Percentiles rank a stretch among this genome's conserved stretches.
Conservation (phyloP, 2,797 vertebrate species). For the Helicolenus hilgendorfi region DNA sequence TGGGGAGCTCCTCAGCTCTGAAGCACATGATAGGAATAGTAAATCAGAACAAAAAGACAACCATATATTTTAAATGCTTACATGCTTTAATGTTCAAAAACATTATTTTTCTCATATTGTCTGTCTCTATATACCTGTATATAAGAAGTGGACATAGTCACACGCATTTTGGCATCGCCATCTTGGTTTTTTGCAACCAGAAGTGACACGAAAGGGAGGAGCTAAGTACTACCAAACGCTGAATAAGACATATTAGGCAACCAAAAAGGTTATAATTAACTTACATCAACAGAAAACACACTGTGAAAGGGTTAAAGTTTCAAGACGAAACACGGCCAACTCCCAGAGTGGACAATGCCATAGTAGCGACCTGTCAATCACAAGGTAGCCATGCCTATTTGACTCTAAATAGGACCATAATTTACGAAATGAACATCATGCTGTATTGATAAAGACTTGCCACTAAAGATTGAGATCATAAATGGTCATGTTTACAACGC, state of each 20-base stretch:
- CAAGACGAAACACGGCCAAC: too few species aligned
- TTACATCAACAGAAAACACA: too few species aligned
- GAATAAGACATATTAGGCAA: too few species aligned
- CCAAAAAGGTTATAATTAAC: too few species aligned
- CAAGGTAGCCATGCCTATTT: neutral
- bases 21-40: neutral
- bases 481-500: neutral
- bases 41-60: neutral
- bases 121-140: neutral
- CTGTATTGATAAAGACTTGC: neutral
- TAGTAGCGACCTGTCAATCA: neutral
- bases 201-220: too few species aligned
- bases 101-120: neutral
- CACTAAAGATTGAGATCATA: neutral
- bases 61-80: neutral
- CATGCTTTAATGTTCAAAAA: too few species aligned
- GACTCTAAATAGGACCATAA: neutral
- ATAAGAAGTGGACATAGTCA: neutral
- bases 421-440: neutral
- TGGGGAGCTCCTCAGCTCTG: neutral
- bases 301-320: too few species aligned
- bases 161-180: too few species aligned
- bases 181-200: too few species aligned
- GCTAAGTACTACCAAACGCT: too few species aligned
- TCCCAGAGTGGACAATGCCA: neutral